These are phyloP conservation scores for Riparia riparia DNA, from an alignment of 2,113 vertebrate species.

Conservation along the genomic window DNA sequence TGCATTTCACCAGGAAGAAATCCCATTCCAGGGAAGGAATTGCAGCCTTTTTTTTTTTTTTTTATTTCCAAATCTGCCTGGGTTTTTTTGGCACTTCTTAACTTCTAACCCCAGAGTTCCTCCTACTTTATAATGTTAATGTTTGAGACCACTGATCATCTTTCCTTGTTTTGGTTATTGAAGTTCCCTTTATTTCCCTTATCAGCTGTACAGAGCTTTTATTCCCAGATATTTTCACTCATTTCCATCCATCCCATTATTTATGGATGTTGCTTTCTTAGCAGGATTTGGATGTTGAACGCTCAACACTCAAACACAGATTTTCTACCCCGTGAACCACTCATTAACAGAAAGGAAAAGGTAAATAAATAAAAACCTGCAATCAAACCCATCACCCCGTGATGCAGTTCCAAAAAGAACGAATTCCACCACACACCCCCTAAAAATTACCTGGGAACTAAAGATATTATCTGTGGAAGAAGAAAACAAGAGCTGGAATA, in stretches of 20 bases:
- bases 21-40: neutral
- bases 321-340: neutral
- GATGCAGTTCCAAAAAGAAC: neutral
- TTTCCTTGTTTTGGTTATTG: neutral
- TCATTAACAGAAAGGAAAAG: neutral
- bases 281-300: neutral
- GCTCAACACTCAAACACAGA: neutral
- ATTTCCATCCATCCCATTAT: neutral
- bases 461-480: neutral
- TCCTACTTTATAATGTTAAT: neutral
- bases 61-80: neutral
- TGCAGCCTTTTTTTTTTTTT: neutral
- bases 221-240: neutral
- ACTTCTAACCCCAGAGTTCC: neutral
- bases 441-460: neutral
- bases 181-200: neutral
- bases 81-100: neutral
- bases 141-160: neutral
- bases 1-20: neutral
- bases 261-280: neutral
- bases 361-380: neutral
- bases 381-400: neutral
- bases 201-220: neutral
- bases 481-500: neutral
- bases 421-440: neutral